Percentiles rank a stretch among this genome's conserved stretches.
Evolutionary conservation across 2,888 invertebrate species (phyloP).

Genomic region (Xylophagus ater): DNA sequence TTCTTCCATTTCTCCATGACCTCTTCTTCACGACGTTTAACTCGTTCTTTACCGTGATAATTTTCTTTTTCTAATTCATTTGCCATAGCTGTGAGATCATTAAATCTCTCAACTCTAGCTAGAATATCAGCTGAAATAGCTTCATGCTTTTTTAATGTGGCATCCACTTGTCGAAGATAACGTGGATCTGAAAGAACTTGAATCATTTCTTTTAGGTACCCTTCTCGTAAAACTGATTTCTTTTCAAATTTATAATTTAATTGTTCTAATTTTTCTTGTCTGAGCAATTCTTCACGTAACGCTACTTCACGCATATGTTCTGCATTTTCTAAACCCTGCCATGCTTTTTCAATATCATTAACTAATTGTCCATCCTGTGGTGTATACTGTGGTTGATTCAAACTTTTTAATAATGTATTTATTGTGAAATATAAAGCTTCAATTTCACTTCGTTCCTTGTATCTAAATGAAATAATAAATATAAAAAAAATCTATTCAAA

Average conservation of each 20-base stretch:
- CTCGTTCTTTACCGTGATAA: conserved; percentile 80
- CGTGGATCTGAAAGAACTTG: conserved; percentile 86
- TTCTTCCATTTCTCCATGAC: conserved; percentile 81
- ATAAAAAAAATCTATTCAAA: conserved; percentile 2
- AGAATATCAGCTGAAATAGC: conserved; percentile 95
- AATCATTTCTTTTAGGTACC: conserved; percentile 95
- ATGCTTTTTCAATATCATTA: conserved; percentile 90
- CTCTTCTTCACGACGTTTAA: conserved; percentile 48
- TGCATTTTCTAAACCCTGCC: conserved; percentile 84
- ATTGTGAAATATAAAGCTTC: conserved; percentile 95
- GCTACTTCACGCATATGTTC: conserved; percentile 92
- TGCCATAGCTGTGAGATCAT: conserved; percentile 87
- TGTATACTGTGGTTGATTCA: conserved; percentile 75
- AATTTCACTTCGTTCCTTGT: conserved; percentile 93
- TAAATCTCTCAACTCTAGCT: conserved; percentile 85
- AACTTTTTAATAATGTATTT: conserved; percentile 89
- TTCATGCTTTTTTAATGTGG: conserved; percentile 96
- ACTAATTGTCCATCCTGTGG: conserved; percentile 85
- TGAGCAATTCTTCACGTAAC: conserved; percentile 74
- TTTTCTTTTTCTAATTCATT: conserved; percentile 82
- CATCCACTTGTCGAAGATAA: conserved; percentile 88
- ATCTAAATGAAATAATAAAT: conserved; percentile 45
- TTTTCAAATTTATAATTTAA: conserved; percentile 92
- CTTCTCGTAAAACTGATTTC: conserved; percentile 88
- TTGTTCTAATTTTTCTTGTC: conserved; percentile 89